Percentiles rank a stretch among this genome's conserved stretches.
phyloP scores from a whole-genome alignment of 1,140 invertebrate genomes.

The Bombus difficillimus region DNA sequence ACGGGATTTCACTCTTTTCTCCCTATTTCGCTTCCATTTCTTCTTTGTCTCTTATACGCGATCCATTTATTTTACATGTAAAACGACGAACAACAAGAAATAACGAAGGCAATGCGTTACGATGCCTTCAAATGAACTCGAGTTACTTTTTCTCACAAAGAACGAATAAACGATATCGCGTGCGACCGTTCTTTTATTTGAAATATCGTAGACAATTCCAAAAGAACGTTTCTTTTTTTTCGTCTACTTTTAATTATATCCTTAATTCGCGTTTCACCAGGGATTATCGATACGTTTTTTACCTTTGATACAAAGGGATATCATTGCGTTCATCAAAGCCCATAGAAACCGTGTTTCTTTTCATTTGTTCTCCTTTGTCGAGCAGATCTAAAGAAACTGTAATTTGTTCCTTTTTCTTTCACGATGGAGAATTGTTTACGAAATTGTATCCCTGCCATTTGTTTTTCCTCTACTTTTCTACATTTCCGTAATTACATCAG shows the following conservation, averaged over 20 bases:
- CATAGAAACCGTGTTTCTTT: constrained; percentile 1
- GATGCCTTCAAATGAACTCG: constrained; percentile 10
- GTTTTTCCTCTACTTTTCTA: constrained; percentile 6
- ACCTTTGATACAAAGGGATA: constrained; percentile 1
- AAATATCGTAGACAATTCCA: not conserved
- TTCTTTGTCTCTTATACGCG: not conserved
- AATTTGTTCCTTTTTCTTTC: constrained; percentile 9
- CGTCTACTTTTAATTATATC: not conserved
- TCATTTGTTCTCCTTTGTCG: not conserved
- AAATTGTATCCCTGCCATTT: not conserved
- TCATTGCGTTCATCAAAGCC: constrained; percentile 29
- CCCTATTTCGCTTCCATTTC: not conserved
- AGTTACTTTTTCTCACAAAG: constrained; percentile 8
- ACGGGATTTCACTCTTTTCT: not conserved
- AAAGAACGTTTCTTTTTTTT: not conserved
- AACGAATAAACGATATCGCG: not conserved
- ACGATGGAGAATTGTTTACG: not conserved
- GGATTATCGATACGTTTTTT: constrained; percentile 26
- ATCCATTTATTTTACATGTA: constrained; percentile 13
- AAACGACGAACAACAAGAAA: constrained; percentile 20
- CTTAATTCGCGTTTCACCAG: not conserved
- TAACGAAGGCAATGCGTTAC: constrained; percentile 5
- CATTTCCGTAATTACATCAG: constrained; percentile 44
- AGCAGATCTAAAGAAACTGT: not conserved
- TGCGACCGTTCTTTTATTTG: not conserved